These are phyloP conservation scores for Dioctria linearis DNA, from an alignment of 2,888 invertebrate species.

Conservation along the genomic window DNA sequence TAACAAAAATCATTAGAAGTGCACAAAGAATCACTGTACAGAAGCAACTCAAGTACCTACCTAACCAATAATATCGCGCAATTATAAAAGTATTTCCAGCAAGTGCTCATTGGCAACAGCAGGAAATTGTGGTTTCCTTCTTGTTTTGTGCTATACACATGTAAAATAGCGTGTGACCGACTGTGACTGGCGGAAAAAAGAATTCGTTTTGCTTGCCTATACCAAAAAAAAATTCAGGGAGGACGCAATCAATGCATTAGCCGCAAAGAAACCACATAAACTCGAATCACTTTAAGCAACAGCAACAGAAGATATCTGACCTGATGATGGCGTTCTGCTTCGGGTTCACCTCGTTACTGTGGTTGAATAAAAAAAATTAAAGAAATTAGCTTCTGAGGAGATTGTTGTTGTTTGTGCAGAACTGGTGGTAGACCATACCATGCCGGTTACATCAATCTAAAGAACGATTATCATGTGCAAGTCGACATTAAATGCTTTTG, in stretches of 20 bases:
- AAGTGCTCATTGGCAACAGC: slow-evolving; percentile 28
- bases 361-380: not conserved
- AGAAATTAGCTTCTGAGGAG: too few species aligned
- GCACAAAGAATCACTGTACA: too few species aligned
- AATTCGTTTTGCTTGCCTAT: not conserved
- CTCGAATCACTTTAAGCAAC: not conserved
- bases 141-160: not conserved
- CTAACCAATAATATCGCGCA: not conserved
- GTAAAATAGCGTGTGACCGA: slow-evolving; percentile 1
- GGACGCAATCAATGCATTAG: not conserved
- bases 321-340: not conserved
- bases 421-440: too few species aligned
- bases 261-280: not conserved
- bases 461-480: too few species aligned
- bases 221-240: not conserved
- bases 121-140: slow-evolving; percentile 46
- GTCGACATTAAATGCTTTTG: too few species aligned
- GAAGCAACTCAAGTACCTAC: too few species aligned
- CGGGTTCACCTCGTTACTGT: not conserved
- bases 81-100: slow-evolving; percentile 41
- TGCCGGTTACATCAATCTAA: too few species aligned
- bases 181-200: not conserved
- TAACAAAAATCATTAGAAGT: too few species aligned
- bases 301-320: not conserved
- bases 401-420: too few species aligned